Base-by-base conservation (phyloP, 2,888 invertebrate genomes). In the Congeria kusceri region DNA sequence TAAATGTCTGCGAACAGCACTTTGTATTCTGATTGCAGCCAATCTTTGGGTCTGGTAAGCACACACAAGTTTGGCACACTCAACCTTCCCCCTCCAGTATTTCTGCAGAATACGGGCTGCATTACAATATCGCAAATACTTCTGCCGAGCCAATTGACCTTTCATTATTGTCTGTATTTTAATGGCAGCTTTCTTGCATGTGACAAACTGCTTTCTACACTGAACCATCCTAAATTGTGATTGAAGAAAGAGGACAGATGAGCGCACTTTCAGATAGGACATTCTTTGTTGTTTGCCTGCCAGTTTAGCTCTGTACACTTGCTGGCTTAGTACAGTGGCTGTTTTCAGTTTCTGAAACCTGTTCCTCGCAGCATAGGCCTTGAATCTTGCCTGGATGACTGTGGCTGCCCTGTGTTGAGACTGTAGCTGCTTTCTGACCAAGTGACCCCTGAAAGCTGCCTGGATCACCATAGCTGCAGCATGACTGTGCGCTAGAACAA, bases 381-480 rank as follows among this genome's bases (percentile, higher is more conserved):
- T 74, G 47, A 68, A 76, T 9, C 9, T 3, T 11, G 83, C 49
- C 67, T 88, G 90, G 13, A 89, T 80, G 27, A 28, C 53, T 18
- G 71, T 39, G 4, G 85, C 85, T 23, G 86, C 81, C 1, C 49
- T 32, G 7, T 53, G 27, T 62, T 65, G 46, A 53, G 47, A 53
- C 20, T 67, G 39, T 25, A 80, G 28, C 11, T 77, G 56, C 66
- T 72, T 74, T 56, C 81, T 74, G 3, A 65, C 62, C 44, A 28
- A 20, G 58, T 75, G 53, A 18, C 75, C 79, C 62, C 88, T 78
- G 63, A 75, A 83, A 9, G 49, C 15, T 13, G 81, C 84, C 78
- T 91, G 91, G 3, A 91, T 77, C 13, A 79, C 83, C 3, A 88
- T 71, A 9, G 82, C 83, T 25, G 90, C 88, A 18, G 67, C 68